Base-by-base conservation (phyloP, 2,113 vertebrate species). In the Apteryx owenii region DNA sequence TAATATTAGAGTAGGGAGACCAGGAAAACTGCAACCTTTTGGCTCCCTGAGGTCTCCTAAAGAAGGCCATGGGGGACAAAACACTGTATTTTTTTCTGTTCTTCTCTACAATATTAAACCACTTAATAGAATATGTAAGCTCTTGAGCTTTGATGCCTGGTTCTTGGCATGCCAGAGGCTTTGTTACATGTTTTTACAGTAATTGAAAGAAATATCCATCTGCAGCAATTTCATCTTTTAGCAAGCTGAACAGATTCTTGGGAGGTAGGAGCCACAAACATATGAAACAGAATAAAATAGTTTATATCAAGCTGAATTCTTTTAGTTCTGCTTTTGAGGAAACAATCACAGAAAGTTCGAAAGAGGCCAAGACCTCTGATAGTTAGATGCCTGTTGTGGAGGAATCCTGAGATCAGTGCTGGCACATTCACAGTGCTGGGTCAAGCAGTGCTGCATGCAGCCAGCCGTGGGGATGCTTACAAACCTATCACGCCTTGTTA, bases 181-280 rank as follows among this genome's bases (percentile, higher is more conserved):
- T 93, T 96, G 95, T 97, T 97, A 95, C 88, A 93, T 95, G 93
- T 94, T 97, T 96, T 89, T 88, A 94, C 95, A 95, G 94, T 94
- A 97, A 95, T 95, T 95, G 90, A 97, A 97, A 95, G 96, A 93
- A 96, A 97, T 95, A 97, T 66, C 91, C 95, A 94, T 94, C 93
- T 94, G 94, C 86, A 94, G 94, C 76, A 94, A 95, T 95, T 97
- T 95, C 94, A 94, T 94, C 93, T 97, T 97, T 97, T 95, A 97
- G 89, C 87, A 90, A 81, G 73, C 81, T 92, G 96, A 96, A 93
- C 92, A 91, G 70, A 97, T 97, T 97, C 96, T 95, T 96, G 94
- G 96, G 94, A 95, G 76, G 87, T 96, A 94, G 72, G 83, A 95
- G 66, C 87, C 70, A 58, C 65, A 85, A 87, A 85, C 89, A 81